These are phyloP conservation scores for Apolygus lucorum DNA, from an alignment of 1,140 invertebrate genomes.

Conservation along the genomic window DNA sequence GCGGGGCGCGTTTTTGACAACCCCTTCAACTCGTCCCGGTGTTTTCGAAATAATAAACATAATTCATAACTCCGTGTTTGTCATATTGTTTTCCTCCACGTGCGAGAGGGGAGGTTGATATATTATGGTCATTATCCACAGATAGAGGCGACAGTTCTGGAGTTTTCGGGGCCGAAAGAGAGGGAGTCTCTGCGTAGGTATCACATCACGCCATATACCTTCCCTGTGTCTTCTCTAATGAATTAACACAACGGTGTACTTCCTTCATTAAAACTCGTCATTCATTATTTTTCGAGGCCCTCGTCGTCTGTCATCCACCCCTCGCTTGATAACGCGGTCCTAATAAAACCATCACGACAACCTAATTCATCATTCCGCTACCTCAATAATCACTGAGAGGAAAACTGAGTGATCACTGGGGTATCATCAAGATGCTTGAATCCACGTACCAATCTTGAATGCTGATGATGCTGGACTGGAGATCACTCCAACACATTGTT, in stretches of 20 bases:
- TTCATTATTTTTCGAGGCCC: neutral
- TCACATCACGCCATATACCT: neutral
- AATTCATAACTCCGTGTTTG: slow-evolving; percentile 19
- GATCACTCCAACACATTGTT: no score
- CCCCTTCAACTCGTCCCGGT: slow-evolving; percentile 6
- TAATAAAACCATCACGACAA: neutral
- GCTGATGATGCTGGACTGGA: no score
- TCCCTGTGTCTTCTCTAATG: neutral
- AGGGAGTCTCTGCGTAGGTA: neutral
- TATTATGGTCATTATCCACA: slow-evolving; percentile 18
- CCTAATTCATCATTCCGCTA: no score
- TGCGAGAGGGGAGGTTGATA: slow-evolving; percentile 10
- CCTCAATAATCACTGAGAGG: no score
- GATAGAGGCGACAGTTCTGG: slow-evolving; percentile 11
- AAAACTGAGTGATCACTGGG: no score
- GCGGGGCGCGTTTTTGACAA: slow-evolving; percentile 22
- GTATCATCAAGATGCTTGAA: no score
- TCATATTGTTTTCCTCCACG: slow-evolving; percentile 23
- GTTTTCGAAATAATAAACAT: slow-evolving; percentile 22
- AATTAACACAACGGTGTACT: slow-evolving; percentile 10
- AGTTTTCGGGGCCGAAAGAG: neutral
- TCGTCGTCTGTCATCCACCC: neutral
- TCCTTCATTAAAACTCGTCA: neutral
- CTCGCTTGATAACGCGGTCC: neutral
- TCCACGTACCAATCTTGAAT: no score